Conservation (phyloP, 1,140 invertebrate species). For the Phortica variegata region DNA sequence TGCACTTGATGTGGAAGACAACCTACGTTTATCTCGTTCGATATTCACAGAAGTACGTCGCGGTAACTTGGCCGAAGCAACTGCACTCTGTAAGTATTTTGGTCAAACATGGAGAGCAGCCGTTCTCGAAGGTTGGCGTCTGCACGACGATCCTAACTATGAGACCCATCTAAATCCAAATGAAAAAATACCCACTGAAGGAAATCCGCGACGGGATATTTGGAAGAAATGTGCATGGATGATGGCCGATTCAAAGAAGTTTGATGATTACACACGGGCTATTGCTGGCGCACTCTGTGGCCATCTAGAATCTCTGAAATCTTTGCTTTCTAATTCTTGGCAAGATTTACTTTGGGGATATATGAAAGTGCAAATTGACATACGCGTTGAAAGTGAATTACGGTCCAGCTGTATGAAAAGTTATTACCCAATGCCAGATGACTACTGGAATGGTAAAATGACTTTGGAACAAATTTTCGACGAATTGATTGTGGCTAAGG, state of each 20-base stretch:
- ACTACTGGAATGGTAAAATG: conserved; percentile 77
- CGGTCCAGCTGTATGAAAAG: conserved; percentile 59
- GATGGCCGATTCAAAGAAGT: conserved; percentile 62
- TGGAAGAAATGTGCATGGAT: conserved; percentile 87
- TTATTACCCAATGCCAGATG: conserved; percentile 67
- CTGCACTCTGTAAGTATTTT: conserved; percentile 77
- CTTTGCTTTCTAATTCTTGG: conserved; percentile 75
- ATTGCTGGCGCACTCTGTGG: conserved; percentile 82
- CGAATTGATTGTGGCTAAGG: conserved; percentile 63
- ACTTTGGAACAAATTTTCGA: conserved; percentile 73
- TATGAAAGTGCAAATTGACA: conserved; percentile 79
- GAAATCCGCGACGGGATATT: conserved; percentile 84
- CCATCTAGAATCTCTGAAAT: conserved; percentile 72
- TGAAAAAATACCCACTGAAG: conserved; percentile 68
- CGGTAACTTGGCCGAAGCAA: conserved; percentile 81
- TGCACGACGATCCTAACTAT: conserved; percentile 81
- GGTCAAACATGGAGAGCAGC: conserved; percentile 90
- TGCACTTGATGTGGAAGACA: conserved; percentile 87
- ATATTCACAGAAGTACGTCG: conserved; percentile 81
- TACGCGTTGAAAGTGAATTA: conserved; percentile 74
- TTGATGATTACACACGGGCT: conserved; percentile 66
- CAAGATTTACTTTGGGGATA: conserved; percentile 90
- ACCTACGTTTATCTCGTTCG: conserved; percentile 68
- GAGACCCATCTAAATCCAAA: conserved; percentile 47
- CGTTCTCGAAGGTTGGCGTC: conserved; percentile 84